Evolutionary conservation across 2,888 invertebrate species (phyloP), one percentile per base, ranked within the genome.

Genomic region (Melinopterus prodromus): DNA sequence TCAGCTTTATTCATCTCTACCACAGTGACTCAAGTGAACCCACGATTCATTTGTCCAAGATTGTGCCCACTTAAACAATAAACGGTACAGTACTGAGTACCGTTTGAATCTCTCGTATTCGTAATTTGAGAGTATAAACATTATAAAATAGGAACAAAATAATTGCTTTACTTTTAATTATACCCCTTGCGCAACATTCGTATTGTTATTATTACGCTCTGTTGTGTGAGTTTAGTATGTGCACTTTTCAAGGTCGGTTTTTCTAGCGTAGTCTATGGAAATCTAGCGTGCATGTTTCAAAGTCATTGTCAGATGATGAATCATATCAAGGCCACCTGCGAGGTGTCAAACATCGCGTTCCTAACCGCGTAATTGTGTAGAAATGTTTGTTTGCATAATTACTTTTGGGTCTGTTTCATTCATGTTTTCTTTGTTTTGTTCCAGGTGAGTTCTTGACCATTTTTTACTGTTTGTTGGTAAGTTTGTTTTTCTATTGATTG

Each of bases 261-360:
- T 53, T 53, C 53, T 53, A 53, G 53, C 53, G 53, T 53, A 53
- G 53, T 53, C 12, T 53, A 53, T 53, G 53, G 53, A 53, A 53
- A 53, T 53, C 53, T 53, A 9, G 53, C 53, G 9, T 53, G 53
- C 53, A 53, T 53, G 53, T 53, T 53, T 53, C 53, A 53, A 53
- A 53, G 53, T 53, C 53, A 53, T 53, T 53, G 53, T 53, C 53
- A 53, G 53, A 7, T 7, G 53, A 4, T 53, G 53, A 53, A 53
- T 53, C 53, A 53, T 53, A 53, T 53, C 53, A 53, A 53, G 53
- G 53, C 2, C 53, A 53, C 53, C 12, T 53, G 53, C 53, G 53
- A 53, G 53, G 53, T 53, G 53, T 53, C 53, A 53, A 53, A 53
- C 53, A 53, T 53, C 53, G 53, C 53, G 53, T 53, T 53, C 53